A percentile compares a stretch with the other conserved stretches of the same genome.
These are phyloP conservation scores for Colaptes auratus DNA, from an alignment of 2,113 vertebrate species.

Conservation along the genomic window DNA sequence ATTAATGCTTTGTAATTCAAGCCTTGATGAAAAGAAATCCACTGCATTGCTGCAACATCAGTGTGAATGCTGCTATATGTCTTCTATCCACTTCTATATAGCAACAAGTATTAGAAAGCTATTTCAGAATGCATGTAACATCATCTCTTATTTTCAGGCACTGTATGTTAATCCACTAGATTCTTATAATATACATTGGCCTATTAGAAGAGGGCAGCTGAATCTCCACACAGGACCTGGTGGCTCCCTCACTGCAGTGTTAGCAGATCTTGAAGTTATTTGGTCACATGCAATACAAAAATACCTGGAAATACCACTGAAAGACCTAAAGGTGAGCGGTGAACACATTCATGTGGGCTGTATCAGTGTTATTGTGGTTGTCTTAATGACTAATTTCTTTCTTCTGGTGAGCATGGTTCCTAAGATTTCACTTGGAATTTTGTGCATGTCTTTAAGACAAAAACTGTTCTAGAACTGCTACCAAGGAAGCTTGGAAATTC, in stretches of 20 bases:
- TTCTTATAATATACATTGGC: constrained; percentile 93
- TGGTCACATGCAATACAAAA: constrained; percentile 95
- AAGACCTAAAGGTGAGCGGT: constrained; percentile 92
- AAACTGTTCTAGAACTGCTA: neutral
- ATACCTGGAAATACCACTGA: constrained; percentile 92
- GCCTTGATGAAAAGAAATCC: neutral
- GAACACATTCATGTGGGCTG: neutral
- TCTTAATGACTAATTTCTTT: neutral
- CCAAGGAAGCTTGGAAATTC: neutral
- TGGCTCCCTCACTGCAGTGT: constrained; percentile 89
- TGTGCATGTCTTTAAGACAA: neutral
- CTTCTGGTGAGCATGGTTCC: neutral
- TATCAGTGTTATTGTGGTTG: neutral
- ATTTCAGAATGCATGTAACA: no score
- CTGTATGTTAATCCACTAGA: constrained; percentile 91
- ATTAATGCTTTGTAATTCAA: neutral
- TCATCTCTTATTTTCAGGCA: constrained; percentile 76
- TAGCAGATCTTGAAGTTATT: constrained; percentile 93
- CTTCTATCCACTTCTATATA: neutral
- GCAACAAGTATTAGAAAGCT: no score
- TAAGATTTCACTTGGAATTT: neutral
- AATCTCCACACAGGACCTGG: constrained; percentile 89
- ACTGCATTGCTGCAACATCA: neutral
- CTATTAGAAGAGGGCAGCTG: constrained; percentile 89
- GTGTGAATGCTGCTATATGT: neutral